Conservation (phyloP, 2,797 vertebrate genomes). For the Sebastes kiyomatsui region DNA sequence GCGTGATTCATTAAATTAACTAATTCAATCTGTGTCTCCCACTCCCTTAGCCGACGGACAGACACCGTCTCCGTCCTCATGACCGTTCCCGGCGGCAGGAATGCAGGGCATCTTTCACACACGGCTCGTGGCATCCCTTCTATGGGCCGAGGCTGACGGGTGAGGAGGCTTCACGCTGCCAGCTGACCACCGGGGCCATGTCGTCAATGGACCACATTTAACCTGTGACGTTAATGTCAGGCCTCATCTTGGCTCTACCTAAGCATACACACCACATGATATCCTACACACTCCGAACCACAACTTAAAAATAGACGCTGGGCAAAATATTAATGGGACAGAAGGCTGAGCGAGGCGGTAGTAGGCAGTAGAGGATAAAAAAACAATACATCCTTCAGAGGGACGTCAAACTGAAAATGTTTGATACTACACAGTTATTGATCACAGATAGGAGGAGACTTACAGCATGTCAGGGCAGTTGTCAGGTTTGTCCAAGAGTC, state of each 20-base stretch:
- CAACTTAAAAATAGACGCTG: slow-evolving; percentile 67
- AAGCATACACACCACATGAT: slow-evolving; percentile 61
- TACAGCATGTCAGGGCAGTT: slow-evolving; percentile 99
- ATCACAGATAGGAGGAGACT: slow-evolving; percentile 52
- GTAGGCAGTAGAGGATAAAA: slow-evolving; percentile 7
- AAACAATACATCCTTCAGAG: slow-evolving; percentile 29
- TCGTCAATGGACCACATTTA: slow-evolving; percentile 78
- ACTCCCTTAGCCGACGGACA: slow-evolving; percentile 9
- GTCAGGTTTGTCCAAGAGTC: slow-evolving; percentile 96
- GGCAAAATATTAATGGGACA: slow-evolving; percentile 32
- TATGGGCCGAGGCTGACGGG: slow-evolving; percentile 72
- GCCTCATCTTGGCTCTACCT: slow-evolving; percentile 51
- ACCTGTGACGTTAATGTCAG: slow-evolving; percentile 79
- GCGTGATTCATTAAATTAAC: slow-evolving; percentile 38
- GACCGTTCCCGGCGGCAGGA: slow-evolving; percentile 30
- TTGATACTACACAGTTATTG: not conserved
- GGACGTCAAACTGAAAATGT: not conserved
- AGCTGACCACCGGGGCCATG: slow-evolving; percentile 59
- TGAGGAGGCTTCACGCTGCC: slow-evolving; percentile 37
- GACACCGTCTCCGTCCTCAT: slow-evolving; percentile 41
- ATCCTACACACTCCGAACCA: slow-evolving; percentile 41
- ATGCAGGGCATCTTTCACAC: slow-evolving; percentile 70
- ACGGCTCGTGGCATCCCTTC: slow-evolving; percentile 75
- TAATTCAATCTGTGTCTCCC: not conserved
- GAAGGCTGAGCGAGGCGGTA: not conserved